phyloP scores from a whole-genome alignment of 2,797 vertebrate genomes.

The Lepilemur septentrionalis region DNA sequence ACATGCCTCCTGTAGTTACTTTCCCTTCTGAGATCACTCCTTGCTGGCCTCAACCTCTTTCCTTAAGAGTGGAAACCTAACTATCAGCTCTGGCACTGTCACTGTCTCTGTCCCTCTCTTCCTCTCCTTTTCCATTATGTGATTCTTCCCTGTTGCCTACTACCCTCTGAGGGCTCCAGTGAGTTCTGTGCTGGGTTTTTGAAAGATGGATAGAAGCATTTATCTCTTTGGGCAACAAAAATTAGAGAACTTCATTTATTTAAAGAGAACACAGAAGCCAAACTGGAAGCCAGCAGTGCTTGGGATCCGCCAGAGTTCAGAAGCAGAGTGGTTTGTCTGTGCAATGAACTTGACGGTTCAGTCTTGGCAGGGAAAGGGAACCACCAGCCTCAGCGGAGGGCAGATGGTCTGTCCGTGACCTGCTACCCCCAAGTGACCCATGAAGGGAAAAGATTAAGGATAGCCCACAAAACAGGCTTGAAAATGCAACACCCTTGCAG shows the following conservation, averaged over 20 bases:
- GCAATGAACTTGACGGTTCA: slow-evolving; percentile 45
- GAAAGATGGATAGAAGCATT: slow-evolving; percentile 45
- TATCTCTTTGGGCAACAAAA: slow-evolving; percentile 65
- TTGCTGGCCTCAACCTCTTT: not conserved
- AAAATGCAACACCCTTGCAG: accelerated
- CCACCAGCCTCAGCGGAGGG: slow-evolving; percentile 30
- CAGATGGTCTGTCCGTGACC: slow-evolving; percentile 40
- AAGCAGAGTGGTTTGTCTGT: slow-evolving; percentile 41
- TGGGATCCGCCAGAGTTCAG: slow-evolving; percentile 58
- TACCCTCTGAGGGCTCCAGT: slow-evolving; percentile 16
- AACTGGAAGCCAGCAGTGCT: slow-evolving; percentile 45
- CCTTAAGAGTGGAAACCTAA: not conserved
- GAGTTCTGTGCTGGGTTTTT: slow-evolving; percentile 57
- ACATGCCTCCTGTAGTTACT: not conserved
- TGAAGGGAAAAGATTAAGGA: accelerated
- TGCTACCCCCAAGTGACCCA: not conserved
- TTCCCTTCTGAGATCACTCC: not conserved
- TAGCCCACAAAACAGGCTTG: not conserved
- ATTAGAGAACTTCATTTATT: slow-evolving; percentile 68
- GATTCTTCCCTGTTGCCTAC: slow-evolving; percentile 18
- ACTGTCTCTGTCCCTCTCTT: not conserved
- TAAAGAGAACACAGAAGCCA: slow-evolving; percentile 64
- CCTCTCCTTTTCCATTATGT: slow-evolving; percentile 7
- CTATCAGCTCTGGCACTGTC: not conserved
- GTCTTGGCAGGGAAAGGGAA: slow-evolving; percentile 63